Conservation (phyloP, 2,113 vertebrate species). For the Menura novaehollandiae region DNA sequence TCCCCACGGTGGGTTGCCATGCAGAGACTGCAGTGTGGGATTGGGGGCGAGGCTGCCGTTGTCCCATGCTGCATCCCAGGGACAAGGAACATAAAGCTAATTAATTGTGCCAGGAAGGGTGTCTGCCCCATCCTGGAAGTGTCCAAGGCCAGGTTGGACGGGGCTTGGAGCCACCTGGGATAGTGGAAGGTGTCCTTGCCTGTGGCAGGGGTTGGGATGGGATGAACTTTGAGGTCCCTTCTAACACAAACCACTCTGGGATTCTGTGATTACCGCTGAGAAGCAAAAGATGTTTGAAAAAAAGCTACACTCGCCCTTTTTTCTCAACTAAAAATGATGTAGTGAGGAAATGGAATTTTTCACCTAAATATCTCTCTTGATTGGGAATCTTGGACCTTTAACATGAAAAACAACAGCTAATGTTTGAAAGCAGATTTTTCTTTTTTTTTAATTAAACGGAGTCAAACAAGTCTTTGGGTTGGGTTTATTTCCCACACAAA, state of each 20-base stretch:
- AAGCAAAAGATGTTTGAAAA: not conserved
- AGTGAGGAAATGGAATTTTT: conserved; percentile 2
- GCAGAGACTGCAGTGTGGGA: not conserved
- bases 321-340: not conserved
- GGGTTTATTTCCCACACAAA: not conserved
- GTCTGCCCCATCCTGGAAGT: not conserved
- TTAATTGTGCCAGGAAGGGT: not conserved
- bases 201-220: accelerated
- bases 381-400: conserved; percentile 30
- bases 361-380: not conserved
- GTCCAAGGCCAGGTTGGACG: accelerated
- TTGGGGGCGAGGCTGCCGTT: not conserved
- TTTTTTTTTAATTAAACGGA: not conserved
- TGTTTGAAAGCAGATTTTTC: not conserved
- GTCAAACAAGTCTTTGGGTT: not conserved
- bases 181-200: not conserved
- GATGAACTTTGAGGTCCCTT: not conserved
- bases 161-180: not conserved
- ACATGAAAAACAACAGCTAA: not conserved
- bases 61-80: not conserved
- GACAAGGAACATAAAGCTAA: not conserved
- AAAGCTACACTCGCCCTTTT: not conserved
- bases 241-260: not conserved
- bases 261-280: not conserved
- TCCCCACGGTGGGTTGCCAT: accelerated